These are phyloP conservation scores for Nephila pilipes DNA, from an alignment of 1,140 invertebrate species.

Conservation along the genomic window DNA sequence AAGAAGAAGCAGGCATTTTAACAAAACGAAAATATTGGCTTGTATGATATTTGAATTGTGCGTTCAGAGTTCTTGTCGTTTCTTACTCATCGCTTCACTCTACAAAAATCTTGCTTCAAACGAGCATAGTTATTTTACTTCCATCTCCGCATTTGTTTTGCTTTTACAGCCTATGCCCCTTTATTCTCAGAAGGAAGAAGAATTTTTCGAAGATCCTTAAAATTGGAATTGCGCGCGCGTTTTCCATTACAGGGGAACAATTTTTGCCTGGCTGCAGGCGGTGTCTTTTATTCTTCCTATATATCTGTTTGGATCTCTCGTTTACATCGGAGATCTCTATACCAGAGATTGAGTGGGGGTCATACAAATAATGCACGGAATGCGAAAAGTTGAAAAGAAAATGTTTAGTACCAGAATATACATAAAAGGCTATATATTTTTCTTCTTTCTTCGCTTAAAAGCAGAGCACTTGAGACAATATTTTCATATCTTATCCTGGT, in stretches of 20 bases:
- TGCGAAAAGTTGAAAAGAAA: conserved; percentile 1
- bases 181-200: not conserved
- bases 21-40: conserved; percentile 24
- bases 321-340: conserved; percentile 13
- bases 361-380: not conserved
- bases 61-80: conserved; percentile 7
- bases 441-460: not conserved
- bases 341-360: not conserved
- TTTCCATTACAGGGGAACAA: conserved; percentile 56
- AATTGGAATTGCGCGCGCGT: conserved; percentile 59
- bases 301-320: conserved; percentile 45
- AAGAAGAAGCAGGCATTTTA: conserved; percentile 20
- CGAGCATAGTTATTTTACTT: conserved; percentile 62
- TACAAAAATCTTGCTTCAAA: conserved; percentile 36
- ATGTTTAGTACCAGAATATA: not conserved
- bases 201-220: conserved; percentile 57
- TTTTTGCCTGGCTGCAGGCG: conserved; percentile 49
- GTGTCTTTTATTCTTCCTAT: conserved; percentile 32
- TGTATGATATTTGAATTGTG: conserved; percentile 60
- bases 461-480: not conserved
- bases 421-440: not conserved
- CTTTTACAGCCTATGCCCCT: conserved; percentile 12
- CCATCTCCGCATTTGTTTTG: conserved; percentile 9
- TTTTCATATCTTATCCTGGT: not conserved
- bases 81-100: not conserved